phyloP scores from a whole-genome alignment of 2,888 invertebrate genomes.

The Troides aeacus region DNA sequence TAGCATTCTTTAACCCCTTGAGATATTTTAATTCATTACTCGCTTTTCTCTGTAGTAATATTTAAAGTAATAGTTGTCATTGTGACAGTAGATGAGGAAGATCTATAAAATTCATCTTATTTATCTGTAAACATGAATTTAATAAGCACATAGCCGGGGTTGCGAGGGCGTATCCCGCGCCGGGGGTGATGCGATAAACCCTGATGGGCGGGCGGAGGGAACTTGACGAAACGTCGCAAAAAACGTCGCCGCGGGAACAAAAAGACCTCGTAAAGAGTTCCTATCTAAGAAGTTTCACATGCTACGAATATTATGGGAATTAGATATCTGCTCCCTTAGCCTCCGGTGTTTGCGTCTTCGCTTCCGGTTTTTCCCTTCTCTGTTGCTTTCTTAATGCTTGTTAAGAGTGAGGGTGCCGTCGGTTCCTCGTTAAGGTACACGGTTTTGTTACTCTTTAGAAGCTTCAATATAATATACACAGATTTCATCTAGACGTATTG shows the following conservation, averaged over 20 bases:
- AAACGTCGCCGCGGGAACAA: slow-evolving; percentile 48
- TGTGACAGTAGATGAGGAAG: background rate
- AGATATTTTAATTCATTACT: no score
- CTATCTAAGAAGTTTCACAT: slow-evolving; percentile 72
- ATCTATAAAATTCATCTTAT: background rate
- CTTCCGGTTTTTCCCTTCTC: slow-evolving; percentile 34
- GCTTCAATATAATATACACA: no score
- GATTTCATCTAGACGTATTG: no score
- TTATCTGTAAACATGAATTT: slow-evolving; percentile 18
- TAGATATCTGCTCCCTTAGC: slow-evolving; percentile 58
- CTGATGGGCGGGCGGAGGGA: slow-evolving; percentile 14
- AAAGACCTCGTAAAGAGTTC: slow-evolving; percentile 49
- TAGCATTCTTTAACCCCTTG: no score
- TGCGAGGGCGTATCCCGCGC: slow-evolving; percentile 6
- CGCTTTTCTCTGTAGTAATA: no score
- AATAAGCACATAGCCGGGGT: slow-evolving; percentile 19
- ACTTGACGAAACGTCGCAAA: slow-evolving; percentile 40
- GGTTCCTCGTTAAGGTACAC: slow-evolving; percentile 40
- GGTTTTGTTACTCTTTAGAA: no score
- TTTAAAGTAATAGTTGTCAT: no score
- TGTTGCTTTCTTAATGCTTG: slow-evolving; percentile 45
- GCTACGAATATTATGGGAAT: slow-evolving; percentile 71
- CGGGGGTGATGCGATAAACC: slow-evolving; percentile 25
- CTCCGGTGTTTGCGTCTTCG: slow-evolving; percentile 35
- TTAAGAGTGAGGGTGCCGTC: slow-evolving; percentile 37